Base-by-base conservation (phyloP, 2,113 vertebrate species). In the Morone saxatilis region DNA sequence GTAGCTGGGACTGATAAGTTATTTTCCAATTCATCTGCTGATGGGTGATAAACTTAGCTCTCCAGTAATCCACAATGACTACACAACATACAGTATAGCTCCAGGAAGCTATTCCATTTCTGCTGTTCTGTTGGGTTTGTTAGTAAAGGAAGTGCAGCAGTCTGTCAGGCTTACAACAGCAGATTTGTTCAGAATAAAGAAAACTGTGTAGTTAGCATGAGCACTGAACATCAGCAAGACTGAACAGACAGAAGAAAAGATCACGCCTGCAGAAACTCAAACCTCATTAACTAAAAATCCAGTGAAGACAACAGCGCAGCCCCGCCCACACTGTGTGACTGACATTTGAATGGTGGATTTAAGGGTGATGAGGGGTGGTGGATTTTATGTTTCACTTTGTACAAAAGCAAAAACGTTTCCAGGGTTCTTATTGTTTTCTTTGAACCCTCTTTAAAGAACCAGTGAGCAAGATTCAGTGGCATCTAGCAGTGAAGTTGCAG, bases 221-320 rank as follows among this genome's bases (percentile, higher is more conserved):
- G 56, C 43, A 53, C 20, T 14, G 43, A 31, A 31, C 40, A 19
- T 81, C 74, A 11, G 13, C 40, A 41, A 41, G 53, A 50, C 45
- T 53, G 57, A 62, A 70, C 69, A 61, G 82, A 66, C 70, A 38
- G 63, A 70, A 43, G 25, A 4, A 53, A 43, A 40, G 20, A 71
- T 56, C 65, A n/a, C 1, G 83, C 12, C 71, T 69, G 67, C 66
- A 83, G 66, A 68, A 79, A 68, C 43, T 47, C 70, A 70, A 61
- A 85, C 60, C 70, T 83, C 54, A 74, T 83, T 77, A 69, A 67
- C 41, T 31, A 71, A 70, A 77, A 62, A 69, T 76, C 47, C 62
- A 60, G 36, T 68, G 51, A 81, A 74, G 73, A 63, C 7, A 51
- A 80, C 14, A 4, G 31, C 0, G 12, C 43, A 16, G 63, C 40